These are phyloP conservation scores for Xylocopa sonorina DNA, from an alignment of 1,140 invertebrate genomes.

Conservation along the genomic window DNA sequence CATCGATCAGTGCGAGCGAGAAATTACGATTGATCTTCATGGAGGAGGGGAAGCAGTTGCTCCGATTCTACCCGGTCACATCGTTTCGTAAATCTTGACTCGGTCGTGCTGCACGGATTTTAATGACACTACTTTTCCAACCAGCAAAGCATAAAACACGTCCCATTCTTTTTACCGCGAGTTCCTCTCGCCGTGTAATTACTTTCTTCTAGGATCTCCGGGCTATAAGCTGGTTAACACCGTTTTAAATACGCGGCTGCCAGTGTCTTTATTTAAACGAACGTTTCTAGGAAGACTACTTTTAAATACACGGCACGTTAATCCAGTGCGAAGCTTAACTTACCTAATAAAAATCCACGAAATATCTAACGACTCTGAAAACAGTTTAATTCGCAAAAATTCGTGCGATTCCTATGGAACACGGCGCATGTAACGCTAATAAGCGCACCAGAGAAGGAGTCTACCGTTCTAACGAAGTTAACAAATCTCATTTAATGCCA, in stretches of 20 bases:
- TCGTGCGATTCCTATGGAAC: too few relatives aligned
- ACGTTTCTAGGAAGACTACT: background rate
- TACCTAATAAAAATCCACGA: background rate
- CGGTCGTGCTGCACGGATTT: background rate
- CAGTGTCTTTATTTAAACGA: background rate
- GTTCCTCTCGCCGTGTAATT: slow-evolving; percentile 12
- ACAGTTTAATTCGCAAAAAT: background rate
- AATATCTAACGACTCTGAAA: background rate
- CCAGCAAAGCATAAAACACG: slow-evolving; percentile 17
- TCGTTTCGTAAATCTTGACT: slow-evolving; percentile 18
- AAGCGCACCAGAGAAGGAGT: too few relatives aligned
- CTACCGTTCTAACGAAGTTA: too few relatives aligned
- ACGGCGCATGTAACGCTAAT: too few relatives aligned
- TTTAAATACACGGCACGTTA: background rate
- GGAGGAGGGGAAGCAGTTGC: too few relatives aligned
- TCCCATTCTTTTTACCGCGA: background rate
- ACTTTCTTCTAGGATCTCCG: slow-evolving; percentile 21
- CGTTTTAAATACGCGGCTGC: background rate
- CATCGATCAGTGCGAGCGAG: background rate
- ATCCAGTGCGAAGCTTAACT: background rate
- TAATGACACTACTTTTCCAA: slow-evolving; percentile 14
- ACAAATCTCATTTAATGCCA: too few relatives aligned
- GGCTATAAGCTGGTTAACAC: slow-evolving; percentile 17
- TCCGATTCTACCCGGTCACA: background rate
- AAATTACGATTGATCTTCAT: background rate